Conservation (phyloP, 2,113 vertebrate species). For the Neodon shergylaensis region DNA sequence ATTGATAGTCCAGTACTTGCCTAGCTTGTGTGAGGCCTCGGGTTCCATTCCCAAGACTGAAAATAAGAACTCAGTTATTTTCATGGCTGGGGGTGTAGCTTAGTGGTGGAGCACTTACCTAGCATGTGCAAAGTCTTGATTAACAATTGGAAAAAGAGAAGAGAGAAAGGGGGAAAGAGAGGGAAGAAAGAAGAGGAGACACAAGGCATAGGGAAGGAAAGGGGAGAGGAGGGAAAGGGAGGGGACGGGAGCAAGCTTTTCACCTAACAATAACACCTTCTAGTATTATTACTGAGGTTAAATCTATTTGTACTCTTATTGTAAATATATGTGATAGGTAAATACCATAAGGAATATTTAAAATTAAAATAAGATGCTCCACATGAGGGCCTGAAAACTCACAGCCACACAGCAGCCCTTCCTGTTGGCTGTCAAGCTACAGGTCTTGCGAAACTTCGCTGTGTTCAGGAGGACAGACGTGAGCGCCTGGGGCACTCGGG, state of each 20-base stretch:
- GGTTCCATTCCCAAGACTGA: not conserved
- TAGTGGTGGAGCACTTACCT: not conserved
- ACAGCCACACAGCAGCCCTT: not conserved
- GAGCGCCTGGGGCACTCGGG: not conserved
- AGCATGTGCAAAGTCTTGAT: not conserved
- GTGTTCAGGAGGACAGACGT: not conserved
- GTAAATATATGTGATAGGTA: not conserved
- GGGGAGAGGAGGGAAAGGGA: too few species aligned
- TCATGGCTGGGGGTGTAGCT: not conserved
- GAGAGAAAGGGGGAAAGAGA: not conserved
- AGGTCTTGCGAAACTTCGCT: not conserved
- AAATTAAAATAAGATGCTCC: not conserved
- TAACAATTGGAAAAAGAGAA: not conserved
- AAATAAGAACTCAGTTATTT: not conserved
- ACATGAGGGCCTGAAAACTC: not conserved
- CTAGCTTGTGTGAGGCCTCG: not conserved
- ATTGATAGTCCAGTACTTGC: not conserved
- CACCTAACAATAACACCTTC: not conserved
- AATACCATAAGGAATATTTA: not conserved
- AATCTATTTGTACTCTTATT: not conserved
- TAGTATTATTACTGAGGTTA: not conserved
- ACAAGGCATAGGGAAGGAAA: fast-evolving
- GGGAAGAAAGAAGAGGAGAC: not conserved
- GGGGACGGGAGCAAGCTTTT: not conserved
- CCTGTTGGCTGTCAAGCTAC: not conserved